Evolutionary conservation across 2,888 invertebrate genomes (phyloP).

Genomic region (Lepidocyrtinus sp.): DNA sequence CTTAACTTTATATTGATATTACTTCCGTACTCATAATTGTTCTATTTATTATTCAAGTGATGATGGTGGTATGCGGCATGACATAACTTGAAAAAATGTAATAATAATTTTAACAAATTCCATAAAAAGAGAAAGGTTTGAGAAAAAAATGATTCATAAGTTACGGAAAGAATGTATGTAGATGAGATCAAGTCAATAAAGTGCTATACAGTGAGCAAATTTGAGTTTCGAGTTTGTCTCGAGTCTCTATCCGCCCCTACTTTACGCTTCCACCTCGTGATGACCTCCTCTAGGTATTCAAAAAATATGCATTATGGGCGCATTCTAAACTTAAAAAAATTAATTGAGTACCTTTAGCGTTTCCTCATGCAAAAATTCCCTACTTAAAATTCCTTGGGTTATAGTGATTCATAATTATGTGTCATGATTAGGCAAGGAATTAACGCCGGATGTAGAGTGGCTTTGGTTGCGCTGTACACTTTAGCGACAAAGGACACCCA

Average conservation of each 20-base stretch:
- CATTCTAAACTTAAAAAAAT: no score
- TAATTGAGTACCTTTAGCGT: neutral
- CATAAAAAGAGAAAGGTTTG: neutral
- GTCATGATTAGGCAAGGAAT: neutral
- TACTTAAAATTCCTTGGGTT: neutral
- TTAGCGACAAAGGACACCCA: neutral
- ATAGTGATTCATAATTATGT: neutral
- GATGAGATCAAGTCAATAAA: no score
- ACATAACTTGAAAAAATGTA: neutral
- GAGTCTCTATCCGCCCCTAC: neutral
- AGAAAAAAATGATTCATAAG: neutral
- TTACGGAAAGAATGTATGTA: no score
- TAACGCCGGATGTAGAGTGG: neutral
- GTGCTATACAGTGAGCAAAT: no score
- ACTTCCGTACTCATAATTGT: neutral
- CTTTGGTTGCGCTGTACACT: neutral
- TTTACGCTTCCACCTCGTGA: neutral
- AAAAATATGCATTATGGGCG: neutral
- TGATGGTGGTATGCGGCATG: neutral
- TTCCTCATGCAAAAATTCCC: neutral
- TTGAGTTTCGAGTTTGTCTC: no score
- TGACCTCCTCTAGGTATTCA: neutral
- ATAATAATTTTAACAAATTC: neutral
- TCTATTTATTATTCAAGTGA: neutral
- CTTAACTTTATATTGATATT: neutral